Percentiles rank a stretch among this genome's conserved stretches.
phyloP scores from a whole-genome alignment of 2,797 vertebrate genomes.

The Muscicapa comitata region DNA sequence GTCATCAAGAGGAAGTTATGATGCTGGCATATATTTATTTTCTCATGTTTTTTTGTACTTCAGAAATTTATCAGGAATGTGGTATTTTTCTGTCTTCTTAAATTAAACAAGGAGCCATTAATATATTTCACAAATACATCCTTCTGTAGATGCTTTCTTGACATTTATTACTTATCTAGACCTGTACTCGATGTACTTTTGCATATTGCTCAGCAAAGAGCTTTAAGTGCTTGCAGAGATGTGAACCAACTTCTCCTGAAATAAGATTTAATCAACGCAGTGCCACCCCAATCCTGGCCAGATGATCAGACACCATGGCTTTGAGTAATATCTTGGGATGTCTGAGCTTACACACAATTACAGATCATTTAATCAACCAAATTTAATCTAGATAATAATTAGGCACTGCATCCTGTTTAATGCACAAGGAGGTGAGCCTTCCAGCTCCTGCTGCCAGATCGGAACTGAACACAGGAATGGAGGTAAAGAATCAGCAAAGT shows the following conservation, averaged over 20 bases:
- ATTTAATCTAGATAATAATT: slow-evolving; percentile 69
- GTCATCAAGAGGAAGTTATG: neutral
- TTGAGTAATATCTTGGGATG: slow-evolving; percentile 27
- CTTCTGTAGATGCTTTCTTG: neutral
- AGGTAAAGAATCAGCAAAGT: neutral
- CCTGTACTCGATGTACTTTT: neutral
- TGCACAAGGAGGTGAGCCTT: slow-evolving; percentile 7
- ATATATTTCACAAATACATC: neutral
- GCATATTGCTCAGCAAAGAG: neutral
- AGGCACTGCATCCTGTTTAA: slow-evolving; percentile 56
- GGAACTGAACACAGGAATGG: neutral
- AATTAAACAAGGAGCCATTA: neutral
- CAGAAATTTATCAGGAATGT: neutral
- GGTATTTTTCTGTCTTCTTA: neutral
- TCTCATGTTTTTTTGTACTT: neutral
- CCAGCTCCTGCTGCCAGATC: slow-evolving; percentile 24
- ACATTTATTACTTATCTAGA: neutral
- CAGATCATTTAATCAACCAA: slow-evolving; percentile 61
- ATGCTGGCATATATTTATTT: neutral
- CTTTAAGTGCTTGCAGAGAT: neutral
- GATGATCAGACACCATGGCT: slow-evolving; percentile 23
- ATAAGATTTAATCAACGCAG: slow-evolving; percentile 33
- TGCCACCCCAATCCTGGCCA: slow-evolving; percentile 35
- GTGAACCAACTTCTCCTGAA: neutral
- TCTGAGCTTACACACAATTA: slow-evolving; percentile 31